These are phyloP conservation scores for Hermatobates lingyangjiaoensis DNA, from an alignment of 1,140 invertebrate species.

Conservation along the genomic window DNA sequence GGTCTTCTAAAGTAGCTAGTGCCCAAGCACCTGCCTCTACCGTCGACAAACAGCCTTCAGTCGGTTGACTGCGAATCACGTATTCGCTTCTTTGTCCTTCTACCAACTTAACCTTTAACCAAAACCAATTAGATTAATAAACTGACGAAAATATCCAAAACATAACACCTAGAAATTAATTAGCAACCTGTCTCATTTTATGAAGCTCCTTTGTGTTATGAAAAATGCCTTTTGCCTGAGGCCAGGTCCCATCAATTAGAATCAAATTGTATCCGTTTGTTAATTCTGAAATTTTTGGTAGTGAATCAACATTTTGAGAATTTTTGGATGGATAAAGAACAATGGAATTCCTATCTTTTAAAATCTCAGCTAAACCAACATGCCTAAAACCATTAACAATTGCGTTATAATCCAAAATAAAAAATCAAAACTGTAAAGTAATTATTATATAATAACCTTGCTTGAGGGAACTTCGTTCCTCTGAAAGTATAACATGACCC, in stretches of 20 bases:
- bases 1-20: slow-evolving; percentile 56
- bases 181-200: slow-evolving; percentile 33
- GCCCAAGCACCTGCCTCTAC: slow-evolving; percentile 74
- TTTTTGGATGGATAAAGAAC: slow-evolving; percentile 63
- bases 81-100: slow-evolving; percentile 57
- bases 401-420: not conserved
- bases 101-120: slow-evolving; percentile 47
- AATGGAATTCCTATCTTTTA: slow-evolving; percentile 47
- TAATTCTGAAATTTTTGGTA: slow-evolving; percentile 18
- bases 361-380: slow-evolving; percentile 41
- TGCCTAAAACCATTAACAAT: slow-evolving; percentile 29
- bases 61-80: slow-evolving; percentile 81
- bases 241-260: slow-evolving; percentile 84
- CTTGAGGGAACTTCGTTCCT: slow-evolving; percentile 65
- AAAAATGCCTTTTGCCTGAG: slow-evolving; percentile 75
- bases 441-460: slow-evolving; percentile 16
- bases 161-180: not conserved
- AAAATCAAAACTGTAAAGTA: not conserved
- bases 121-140: not conserved
- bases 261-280: slow-evolving; percentile 49
- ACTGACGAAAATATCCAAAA: not conserved
- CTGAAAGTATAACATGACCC: slow-evolving; percentile 59
- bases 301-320: slow-evolving; percentile 39
- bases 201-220: slow-evolving; percentile 47
- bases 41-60: slow-evolving; percentile 76